Evolutionary conservation across 2,888 invertebrate species (phyloP), one percentile per base, ranked within the genome.

Genomic region (Linnaemya tessellans): DNA sequence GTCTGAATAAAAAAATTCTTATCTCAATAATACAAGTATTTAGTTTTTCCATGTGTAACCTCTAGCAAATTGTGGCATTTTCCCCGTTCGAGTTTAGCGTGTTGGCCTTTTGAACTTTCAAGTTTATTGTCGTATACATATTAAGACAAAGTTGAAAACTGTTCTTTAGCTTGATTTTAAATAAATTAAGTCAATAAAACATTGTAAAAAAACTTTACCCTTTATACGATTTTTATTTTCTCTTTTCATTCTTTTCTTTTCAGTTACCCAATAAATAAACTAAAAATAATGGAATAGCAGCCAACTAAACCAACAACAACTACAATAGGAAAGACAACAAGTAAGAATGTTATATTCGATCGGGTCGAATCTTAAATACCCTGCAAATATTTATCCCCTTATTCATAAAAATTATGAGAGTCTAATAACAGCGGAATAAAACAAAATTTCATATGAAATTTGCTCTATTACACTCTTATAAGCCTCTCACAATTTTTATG

Each of bases 101-200:
- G 43, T 65, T 62, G 62, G 54, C 46, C 65, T 60, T 46, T 71
- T 80, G 9, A 71, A 70, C 43, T 67, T 73, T 43, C 3, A 18
- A 22, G 51, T 65, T 62, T 35, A 41, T 18, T 71, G 46, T 77
- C 30, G 56, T 25, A 58, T n/a, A n/a, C n/a, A n/a, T 30, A 41
- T 62, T 35, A 30, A 25, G 4, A 64, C 13, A 49, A 30, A 54
- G 58, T 41, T 41, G 9, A 60, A n/a, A 65, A 80, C 35, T 51
- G 11, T 13, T 67, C 18, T 62, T 46, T 68, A 41, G 67, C 79
- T 82, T 81, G 51, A 86, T 86, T 87, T 84, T 75, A 86, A 83
- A 84, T 87, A 86, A 86, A 87, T 87, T 87, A 84, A 87, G 87
- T 83, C 80, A 87, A 87, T 87, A 86, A 84, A 86, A 82, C 70